Conservation (phyloP, 2,888 invertebrate genomes). For the Strigamia maritima region DNA sequence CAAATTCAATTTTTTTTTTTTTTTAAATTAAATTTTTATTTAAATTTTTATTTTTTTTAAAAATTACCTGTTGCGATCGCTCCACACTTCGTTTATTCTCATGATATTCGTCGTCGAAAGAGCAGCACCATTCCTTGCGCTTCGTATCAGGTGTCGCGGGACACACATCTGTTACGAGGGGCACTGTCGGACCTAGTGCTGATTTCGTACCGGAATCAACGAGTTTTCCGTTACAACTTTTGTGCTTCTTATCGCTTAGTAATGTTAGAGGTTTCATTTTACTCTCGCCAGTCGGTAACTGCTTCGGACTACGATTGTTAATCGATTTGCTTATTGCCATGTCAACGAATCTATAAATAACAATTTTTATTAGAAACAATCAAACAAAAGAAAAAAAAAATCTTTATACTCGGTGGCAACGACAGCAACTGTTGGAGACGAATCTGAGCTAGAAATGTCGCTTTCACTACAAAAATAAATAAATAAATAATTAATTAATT, state of each 20-base stretch:
- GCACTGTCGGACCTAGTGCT: not conserved
- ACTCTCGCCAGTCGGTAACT: not conserved
- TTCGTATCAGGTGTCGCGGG: constrained; percentile 39
- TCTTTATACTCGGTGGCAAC: constrained; percentile 31
- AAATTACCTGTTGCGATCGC: constrained; percentile 40
- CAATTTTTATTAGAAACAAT: not conserved
- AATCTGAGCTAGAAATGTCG: constrained; percentile 35
- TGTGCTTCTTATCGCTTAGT: not conserved
- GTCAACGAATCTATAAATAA: constrained; percentile 21
- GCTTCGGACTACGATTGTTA: not conserved
- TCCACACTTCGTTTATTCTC: constrained; percentile 40
- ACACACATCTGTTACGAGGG: constrained; percentile 2
- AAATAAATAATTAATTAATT: constrained; percentile 6
- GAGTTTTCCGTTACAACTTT: not conserved
- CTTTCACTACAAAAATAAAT: constrained; percentile 36
- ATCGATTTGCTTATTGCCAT: constrained; percentile 38
- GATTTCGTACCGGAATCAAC: not conserved
- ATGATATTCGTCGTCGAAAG: constrained; percentile 39
- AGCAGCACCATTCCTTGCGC: constrained; percentile 37
- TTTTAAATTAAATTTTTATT: not conserved
- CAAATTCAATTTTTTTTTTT: not conserved
- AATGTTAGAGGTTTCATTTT: not conserved
- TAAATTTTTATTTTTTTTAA: not conserved
- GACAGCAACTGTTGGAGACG: constrained; percentile 27
- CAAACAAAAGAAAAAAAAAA: not conserved